Evolutionary conservation across 2,113 vertebrate genomes (phyloP).

Genomic region (Apodemus sylvaticus): DNA sequence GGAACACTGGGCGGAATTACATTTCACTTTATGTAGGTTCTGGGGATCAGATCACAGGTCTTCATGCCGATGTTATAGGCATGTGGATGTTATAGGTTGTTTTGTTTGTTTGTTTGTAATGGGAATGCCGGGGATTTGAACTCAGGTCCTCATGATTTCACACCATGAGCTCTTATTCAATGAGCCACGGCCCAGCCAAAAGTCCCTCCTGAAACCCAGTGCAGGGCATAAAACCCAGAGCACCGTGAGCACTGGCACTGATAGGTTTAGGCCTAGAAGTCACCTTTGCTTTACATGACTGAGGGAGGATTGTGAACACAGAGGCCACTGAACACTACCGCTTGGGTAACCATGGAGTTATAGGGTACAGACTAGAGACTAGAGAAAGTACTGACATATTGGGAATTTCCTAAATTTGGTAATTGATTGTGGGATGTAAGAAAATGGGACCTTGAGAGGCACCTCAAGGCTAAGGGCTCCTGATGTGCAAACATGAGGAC

Average conservation of each 20-base stretch:
- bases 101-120: neutral
- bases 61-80: too few species aligned
- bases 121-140: neutral
- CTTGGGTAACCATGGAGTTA: neutral
- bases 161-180: neutral
- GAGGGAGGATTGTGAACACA: neutral
- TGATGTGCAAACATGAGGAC: neutral
- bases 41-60: neutral
- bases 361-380: neutral
- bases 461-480: neutral
- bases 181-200: neutral
- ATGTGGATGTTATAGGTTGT: neutral
- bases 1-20: neutral
- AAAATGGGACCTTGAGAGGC: neutral
- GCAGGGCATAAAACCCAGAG: neutral
- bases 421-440: neutral
- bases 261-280: neutral
- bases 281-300: neutral
- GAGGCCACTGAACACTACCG: neutral
- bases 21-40: neutral
- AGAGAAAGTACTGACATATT: neutral
- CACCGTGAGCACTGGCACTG: rapidly evolving
- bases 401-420: neutral
- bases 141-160: neutral
- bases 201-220: neutral